A percentile compares a stretch with the other conserved stretches of the same genome.
Evolutionary conservation across 2,797 vertebrate species (phyloP).

Genomic region (Aselliscus stoliczkanus): DNA sequence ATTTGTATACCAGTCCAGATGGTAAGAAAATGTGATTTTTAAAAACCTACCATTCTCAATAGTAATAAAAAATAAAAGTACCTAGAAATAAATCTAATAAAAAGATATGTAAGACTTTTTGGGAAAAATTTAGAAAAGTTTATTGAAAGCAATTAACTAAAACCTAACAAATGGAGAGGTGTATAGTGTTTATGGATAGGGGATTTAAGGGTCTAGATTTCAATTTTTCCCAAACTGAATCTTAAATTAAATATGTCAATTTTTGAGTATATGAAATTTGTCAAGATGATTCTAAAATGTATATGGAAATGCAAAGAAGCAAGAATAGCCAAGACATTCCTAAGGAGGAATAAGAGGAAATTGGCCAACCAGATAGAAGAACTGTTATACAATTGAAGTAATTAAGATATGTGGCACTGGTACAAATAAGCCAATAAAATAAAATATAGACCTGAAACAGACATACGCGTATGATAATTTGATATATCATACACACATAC

Average conservation of each 20-base stretch:
- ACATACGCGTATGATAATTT: neutral
- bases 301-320: neutral
- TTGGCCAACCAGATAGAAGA: neutral
- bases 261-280: slow-evolving; percentile 5
- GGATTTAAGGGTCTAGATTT: neutral
- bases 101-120: neutral
- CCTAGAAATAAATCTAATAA: neutral
- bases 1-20: neutral
- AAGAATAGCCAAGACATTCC: neutral
- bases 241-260: neutral
- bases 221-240: neutral
- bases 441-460: neutral
- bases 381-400: neutral
- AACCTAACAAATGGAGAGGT: neutral
- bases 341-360: neutral
- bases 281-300: slow-evolving; percentile 21
- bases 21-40: neutral
- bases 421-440: neutral
- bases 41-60: neutral
- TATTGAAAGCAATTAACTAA: neutral
- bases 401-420: neutral
- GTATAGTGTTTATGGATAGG: neutral
- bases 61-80: neutral
- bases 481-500: neutral
- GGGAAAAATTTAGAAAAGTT: neutral